phyloP scores from a whole-genome alignment of 2,888 invertebrate genomes.

The Congeria kusceri region DNA sequence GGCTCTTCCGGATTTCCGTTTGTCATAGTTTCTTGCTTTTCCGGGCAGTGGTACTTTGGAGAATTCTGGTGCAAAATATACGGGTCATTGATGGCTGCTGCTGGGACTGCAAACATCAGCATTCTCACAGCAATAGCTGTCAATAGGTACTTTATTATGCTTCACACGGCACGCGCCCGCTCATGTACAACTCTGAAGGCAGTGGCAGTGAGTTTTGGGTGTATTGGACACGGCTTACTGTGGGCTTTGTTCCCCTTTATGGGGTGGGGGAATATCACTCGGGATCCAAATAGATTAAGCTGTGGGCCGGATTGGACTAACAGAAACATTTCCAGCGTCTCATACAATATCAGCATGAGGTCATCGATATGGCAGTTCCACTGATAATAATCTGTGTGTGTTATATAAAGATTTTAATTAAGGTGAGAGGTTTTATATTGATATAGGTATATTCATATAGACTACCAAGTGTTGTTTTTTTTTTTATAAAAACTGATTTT shows the following conservation, averaged over 20 bases:
- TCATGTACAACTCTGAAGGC: slow-evolving; percentile 43
- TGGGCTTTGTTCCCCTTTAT: slow-evolving; percentile 57
- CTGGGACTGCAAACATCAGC: slow-evolving; percentile 34
- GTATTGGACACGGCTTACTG: slow-evolving; percentile 38
- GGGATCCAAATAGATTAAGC: slow-evolving; percentile 18
- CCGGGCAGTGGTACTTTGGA: slow-evolving; percentile 43
- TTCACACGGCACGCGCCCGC: slow-evolving; percentile 16
- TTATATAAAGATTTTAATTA: slow-evolving; percentile 63
- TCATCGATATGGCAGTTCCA: slow-evolving; percentile 61
- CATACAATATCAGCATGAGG: slow-evolving; percentile 24
- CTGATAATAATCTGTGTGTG: no score
- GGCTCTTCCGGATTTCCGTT: slow-evolving; percentile 31
- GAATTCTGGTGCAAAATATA: slow-evolving; percentile 26
- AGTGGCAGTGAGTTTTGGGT: slow-evolving; percentile 28
- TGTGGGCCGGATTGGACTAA: no score
- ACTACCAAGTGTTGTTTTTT: no score
- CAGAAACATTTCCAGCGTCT: slow-evolving; percentile 4
- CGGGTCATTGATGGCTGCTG: slow-evolving; percentile 29
- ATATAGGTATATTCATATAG: no score
- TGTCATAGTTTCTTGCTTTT: slow-evolving; percentile 33
- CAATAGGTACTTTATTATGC: slow-evolving; percentile 36
- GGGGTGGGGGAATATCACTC: slow-evolving; percentile 11
- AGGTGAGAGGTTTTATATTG: slow-evolving; percentile 59
- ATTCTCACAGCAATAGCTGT: slow-evolving; percentile 39
- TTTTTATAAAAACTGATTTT: no score